Conservation (phyloP, 2,113 vertebrate species). For the Notothenia rossii region DNA sequence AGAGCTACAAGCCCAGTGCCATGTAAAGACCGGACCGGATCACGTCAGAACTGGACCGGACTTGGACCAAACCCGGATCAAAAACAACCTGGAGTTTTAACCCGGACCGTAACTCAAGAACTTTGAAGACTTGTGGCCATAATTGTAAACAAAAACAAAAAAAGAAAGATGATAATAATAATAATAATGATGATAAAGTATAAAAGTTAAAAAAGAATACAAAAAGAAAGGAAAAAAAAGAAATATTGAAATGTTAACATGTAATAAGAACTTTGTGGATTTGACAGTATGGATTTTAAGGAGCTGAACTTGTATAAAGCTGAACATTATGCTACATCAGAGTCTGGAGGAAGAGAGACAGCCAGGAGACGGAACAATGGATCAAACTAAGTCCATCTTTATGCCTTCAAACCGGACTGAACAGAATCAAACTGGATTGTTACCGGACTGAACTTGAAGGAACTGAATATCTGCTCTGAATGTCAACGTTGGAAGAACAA, state of each 20-base stretch:
- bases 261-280: constrained; percentile 69
- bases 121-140: constrained; percentile 76
- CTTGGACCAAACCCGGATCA: constrained; percentile 70
- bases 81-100: constrained; percentile 46
- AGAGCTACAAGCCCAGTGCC: constrained; percentile 75
- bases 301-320: constrained; percentile 68
- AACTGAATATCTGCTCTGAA: background rate
- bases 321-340: constrained; percentile 54
- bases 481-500: background rate
- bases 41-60: constrained; percentile 64
- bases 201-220: constrained; percentile 54
- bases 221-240: constrained; percentile 52
- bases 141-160: constrained; percentile 73
- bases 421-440: background rate
- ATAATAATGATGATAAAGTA: constrained; percentile 57
- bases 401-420: background rate
- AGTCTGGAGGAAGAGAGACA: constrained; percentile 50
- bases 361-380: constrained; percentile 22
- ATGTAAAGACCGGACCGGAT: constrained; percentile 70
- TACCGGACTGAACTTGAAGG: background rate
- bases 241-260: constrained; percentile 62
- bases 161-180: constrained; percentile 48
- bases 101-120: constrained; percentile 51
- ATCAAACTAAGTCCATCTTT: background rate
- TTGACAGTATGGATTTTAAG: constrained; percentile 56